Conservation (phyloP, 2,888 invertebrate genomes). For the Drosophila neutralis region DNA sequence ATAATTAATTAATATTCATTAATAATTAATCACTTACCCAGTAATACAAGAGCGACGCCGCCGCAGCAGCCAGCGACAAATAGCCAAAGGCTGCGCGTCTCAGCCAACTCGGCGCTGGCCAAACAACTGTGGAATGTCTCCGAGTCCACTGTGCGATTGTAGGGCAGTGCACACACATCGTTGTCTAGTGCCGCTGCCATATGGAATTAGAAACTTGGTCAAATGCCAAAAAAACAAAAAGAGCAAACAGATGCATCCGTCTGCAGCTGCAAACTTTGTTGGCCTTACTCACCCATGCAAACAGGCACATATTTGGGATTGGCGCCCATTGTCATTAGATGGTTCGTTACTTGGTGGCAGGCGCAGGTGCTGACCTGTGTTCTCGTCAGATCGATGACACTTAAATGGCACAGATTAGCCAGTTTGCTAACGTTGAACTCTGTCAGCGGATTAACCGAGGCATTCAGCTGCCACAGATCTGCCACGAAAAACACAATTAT, state of each 20-base stretch:
- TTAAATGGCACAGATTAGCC: conserved; percentile 87
- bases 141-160: conserved; percentile 81
- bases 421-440: conserved; percentile 85
- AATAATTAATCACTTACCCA: conserved; percentile 66
- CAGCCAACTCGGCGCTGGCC: conserved; percentile 64
- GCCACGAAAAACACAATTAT: conserved; percentile 11
- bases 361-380: conserved; percentile 76
- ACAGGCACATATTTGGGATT: conserved; percentile 79
- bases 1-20: not conserved
- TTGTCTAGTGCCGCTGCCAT: conserved; percentile 70
- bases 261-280: conserved; percentile 26
- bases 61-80: conserved; percentile 73
- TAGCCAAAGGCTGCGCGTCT: conserved; percentile 78
- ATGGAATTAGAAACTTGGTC: conserved; percentile 56
- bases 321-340: conserved; percentile 76
- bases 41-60: conserved; percentile 66
- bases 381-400: conserved; percentile 86
- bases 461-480: conserved; percentile 87
- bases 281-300: conserved; percentile 79
- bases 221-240: conserved; percentile 59
- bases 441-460: conserved; percentile 87
- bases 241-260: conserved; percentile 45
- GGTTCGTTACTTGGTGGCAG: conserved; percentile 82
- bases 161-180: conserved; percentile 79
- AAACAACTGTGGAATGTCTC: conserved; percentile 74